Evolutionary conservation across 1,140 invertebrate species (phyloP), one percentile per base, ranked within the genome.

Genomic region (Cydia strobilella): DNA sequence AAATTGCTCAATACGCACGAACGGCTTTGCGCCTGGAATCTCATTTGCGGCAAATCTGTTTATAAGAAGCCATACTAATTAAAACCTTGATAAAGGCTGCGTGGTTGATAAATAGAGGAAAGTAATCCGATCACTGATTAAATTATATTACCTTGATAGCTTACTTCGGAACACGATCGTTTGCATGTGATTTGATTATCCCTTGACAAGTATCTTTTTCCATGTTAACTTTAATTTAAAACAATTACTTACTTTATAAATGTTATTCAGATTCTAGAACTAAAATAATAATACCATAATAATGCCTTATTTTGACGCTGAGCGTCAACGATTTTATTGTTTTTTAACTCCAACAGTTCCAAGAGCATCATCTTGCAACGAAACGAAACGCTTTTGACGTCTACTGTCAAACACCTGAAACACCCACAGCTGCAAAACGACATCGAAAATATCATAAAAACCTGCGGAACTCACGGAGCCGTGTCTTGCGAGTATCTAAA

Each of bases 381-480:
- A 12, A 69, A 69, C 65, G 65, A 35, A 69, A 69, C 65, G 65
- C 65, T 18, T 69, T 35, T 35, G 27, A 69, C 65, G 18, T 35
- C 13, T 69, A 18, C 65, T 69, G 65, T 69, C 65, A 69, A 69
- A 69, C 65, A 18, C 27, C 27, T 69, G 35, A 69, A 69, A 69
- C 65, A 18, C 27, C 27, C 63, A 42, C 65, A 69, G 27, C 65
- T 69, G 27, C 65, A 69, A 15, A 35, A 18, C 65, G 6, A 35
- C 27, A 59, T 18, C 27, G 35, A 18, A 69, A 35, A 69, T 39
- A 35, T 69, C 65, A 23, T 69, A 31, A 69, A 65, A 35, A 35
- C 65, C 65, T 35, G 65, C 65, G 15, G 35, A 69, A 6, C 65
- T n/a, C 18, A 20, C 65, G 65, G 31, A 20, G 2, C 65, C 4